Conservation (phyloP, 1,140 invertebrate species). For the Diachasma alloeum region DNA sequence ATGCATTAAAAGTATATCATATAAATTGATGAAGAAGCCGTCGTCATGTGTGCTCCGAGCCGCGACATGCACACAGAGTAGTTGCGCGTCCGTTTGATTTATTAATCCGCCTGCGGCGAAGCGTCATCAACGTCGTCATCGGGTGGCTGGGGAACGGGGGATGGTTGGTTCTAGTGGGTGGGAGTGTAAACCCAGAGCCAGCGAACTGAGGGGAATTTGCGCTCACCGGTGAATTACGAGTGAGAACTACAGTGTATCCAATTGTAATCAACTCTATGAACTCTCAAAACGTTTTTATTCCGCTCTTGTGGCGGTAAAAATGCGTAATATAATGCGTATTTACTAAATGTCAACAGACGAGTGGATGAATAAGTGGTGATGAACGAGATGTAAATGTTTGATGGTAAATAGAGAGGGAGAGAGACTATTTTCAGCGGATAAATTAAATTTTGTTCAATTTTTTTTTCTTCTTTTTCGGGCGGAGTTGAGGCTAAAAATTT, state of each 20-base stretch:
- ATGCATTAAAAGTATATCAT: background rate
- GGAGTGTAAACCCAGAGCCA: background rate
- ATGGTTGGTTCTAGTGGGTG: background rate
- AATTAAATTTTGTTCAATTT: background rate
- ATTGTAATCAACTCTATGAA: background rate
- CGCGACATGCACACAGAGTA: background rate
- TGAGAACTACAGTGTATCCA: background rate
- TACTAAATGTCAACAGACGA: background rate
- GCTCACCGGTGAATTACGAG: too few relatives aligned
- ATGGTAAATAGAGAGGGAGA: background rate
- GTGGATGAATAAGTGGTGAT: background rate
- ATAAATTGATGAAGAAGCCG: background rate
- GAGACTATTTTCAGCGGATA: background rate
- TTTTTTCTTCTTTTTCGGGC: too few relatives aligned
- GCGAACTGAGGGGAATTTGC: background rate
- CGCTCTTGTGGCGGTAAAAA: background rate
- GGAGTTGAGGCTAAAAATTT: background rate
- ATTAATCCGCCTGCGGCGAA: conserved; percentile 16
- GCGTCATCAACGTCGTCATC: conserved; percentile 8
- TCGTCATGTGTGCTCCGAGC: background rate
- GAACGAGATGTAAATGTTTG: background rate
- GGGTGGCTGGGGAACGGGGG: background rate
- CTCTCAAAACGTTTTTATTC: background rate
- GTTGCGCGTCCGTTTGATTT: conserved; percentile 17
- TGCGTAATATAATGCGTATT: background rate